These are phyloP conservation scores for Micronycteris hirsuta DNA, from an alignment of 2,113 vertebrate species.

Conservation along the genomic window DNA sequence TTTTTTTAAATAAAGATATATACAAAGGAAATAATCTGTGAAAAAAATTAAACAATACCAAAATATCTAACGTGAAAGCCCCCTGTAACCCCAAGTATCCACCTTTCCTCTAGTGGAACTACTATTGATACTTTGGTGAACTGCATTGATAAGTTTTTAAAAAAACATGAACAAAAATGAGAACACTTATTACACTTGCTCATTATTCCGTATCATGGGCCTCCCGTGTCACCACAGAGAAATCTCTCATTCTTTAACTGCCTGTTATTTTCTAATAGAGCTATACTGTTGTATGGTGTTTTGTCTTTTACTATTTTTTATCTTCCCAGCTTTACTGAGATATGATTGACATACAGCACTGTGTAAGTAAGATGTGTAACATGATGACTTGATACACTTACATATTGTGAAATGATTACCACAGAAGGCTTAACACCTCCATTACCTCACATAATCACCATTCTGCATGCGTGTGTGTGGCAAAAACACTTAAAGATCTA, in stretches of 20 bases:
- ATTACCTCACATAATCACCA: not conserved
- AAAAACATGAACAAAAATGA: not conserved
- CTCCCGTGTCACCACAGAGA: not conserved
- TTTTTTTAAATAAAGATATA: not conserved
- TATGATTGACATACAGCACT: not conserved
- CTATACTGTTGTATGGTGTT: not conserved
- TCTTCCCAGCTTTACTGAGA: not conserved
- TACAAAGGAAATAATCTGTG: not conserved
- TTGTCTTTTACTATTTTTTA: not conserved
- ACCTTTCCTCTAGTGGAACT: not conserved
- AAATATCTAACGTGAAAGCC: not conserved
- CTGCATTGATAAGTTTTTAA: not conserved
- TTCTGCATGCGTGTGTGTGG: not conserved
- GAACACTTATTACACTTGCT: not conserved
- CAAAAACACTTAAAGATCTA: not conserved
- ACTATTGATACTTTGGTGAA: not conserved
- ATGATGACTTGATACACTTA: not conserved
- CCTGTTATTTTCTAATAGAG: too few relatives aligned
- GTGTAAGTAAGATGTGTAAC: not conserved
- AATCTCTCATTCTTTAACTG: not conserved
- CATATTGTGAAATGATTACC: not conserved
- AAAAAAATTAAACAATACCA: not conserved
- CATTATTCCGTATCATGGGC: not conserved
- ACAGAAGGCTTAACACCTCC: not conserved
- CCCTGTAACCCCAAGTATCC: too few relatives aligned